Conservation (phyloP, 1,140 invertebrate species). For the Brachionus rotundiformis region DNA sequence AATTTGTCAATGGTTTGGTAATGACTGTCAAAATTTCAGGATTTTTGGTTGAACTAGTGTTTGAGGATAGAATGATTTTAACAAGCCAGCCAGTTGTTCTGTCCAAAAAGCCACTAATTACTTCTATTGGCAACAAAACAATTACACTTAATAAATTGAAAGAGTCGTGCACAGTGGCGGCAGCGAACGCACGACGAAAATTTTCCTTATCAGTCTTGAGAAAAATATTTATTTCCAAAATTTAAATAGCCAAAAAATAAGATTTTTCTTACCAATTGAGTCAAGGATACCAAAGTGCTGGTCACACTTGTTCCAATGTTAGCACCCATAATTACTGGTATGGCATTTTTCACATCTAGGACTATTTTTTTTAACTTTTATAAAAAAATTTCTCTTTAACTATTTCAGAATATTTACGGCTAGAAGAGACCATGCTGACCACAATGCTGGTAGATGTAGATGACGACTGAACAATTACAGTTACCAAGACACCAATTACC, state of each 20-base stretch:
- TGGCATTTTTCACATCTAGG: constrained; percentile 65
- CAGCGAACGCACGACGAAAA: constrained; percentile 68
- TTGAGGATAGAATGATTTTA: neutral
- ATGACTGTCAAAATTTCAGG: constrained; percentile 64
- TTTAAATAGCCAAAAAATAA: too few relatives aligned
- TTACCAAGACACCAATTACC: constrained; percentile 70
- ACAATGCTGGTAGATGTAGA: constrained; percentile 70
- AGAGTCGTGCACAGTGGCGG: constrained; percentile 69
- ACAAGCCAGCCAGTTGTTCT: neutral
- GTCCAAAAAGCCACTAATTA: constrained; percentile 56
- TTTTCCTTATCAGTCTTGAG: constrained; percentile 56
- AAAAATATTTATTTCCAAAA: constrained; percentile 65
- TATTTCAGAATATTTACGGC: constrained; percentile 66
- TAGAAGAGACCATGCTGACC: constrained; percentile 69
- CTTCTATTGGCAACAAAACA: constrained; percentile 65
- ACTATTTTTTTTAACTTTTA: neutral
- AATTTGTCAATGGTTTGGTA: constrained; percentile 57
- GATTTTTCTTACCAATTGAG: constrained; percentile 31
- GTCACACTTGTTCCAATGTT: constrained; percentile 71
- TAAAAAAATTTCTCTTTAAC: too few relatives aligned
- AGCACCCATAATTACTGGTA: constrained; percentile 70
- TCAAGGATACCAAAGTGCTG: constrained; percentile 69
- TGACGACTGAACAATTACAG: constrained; percentile 70
- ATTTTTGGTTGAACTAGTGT: neutral
- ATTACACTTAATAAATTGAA: constrained; percentile 68